Conservation (phyloP, 2,113 vertebrate genomes). For the Chloropsis hardwickii region DNA sequence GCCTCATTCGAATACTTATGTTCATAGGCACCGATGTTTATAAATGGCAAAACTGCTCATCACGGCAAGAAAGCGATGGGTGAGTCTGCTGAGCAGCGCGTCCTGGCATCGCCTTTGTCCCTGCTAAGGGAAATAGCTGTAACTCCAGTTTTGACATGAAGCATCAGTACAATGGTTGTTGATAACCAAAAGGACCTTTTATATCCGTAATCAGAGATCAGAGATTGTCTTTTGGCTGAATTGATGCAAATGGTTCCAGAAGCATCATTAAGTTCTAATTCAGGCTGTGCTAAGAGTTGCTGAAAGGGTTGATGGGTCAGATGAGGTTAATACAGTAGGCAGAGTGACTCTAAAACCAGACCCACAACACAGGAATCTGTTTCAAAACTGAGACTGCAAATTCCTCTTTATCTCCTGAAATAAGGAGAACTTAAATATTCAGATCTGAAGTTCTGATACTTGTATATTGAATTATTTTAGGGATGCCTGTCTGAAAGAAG, state of each 20-base stretch:
- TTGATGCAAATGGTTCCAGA: neutral
- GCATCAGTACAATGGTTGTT: neutral
- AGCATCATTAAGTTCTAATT: neutral
- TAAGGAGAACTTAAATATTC: neutral
- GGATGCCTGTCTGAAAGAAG: neutral
- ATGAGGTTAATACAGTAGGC: neutral
- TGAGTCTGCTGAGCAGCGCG: neutral
- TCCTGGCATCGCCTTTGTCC: neutral
- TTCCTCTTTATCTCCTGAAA: neutral
- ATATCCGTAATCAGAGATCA: neutral
- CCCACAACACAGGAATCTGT: neutral
- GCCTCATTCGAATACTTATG: neutral
- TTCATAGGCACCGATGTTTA: neutral
- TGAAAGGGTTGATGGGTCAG: neutral
- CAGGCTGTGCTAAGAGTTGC: neutral
- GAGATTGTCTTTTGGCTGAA: neutral
- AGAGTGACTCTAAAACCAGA: neutral
- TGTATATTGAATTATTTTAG: neutral
- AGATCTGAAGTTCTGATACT: neutral
- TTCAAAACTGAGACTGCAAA: neutral
- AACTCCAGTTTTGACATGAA: neutral
- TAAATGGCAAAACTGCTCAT: neutral
- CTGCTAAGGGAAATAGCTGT: neutral
- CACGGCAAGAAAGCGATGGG: neutral
- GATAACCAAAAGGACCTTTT: neutral